Evolutionary conservation across 2,797 vertebrate genomes (phyloP).

Genomic region (Thripadectes ignobilis): DNA sequence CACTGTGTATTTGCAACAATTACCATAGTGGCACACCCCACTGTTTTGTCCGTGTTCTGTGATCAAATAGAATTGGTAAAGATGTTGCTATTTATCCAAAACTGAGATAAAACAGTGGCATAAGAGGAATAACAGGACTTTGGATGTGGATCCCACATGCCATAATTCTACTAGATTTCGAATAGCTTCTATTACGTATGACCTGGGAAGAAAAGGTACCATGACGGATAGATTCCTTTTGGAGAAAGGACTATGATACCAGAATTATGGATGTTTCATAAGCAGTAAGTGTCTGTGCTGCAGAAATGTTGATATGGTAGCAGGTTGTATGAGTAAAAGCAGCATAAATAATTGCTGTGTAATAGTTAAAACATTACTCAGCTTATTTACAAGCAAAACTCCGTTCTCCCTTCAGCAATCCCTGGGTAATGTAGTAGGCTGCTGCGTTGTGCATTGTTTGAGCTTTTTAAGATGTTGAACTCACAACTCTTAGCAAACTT

Average conservation of each 20-base stretch:
- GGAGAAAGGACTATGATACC: background rate
- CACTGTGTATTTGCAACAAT: background rate
- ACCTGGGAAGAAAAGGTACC: background rate
- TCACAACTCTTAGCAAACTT: background rate
- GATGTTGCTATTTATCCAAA: constrained; percentile 24
- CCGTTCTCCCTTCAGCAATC: background rate
- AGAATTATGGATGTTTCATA: background rate
- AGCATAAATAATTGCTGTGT: background rate
- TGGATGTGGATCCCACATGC: background rate
- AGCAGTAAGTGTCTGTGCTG: background rate
- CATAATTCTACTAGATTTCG: background rate
- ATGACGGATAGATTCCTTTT: background rate
- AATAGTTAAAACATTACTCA: background rate
- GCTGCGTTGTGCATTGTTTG: background rate
- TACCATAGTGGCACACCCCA: background rate
- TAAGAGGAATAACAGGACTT: background rate
- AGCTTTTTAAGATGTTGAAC: background rate
- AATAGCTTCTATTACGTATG: background rate
- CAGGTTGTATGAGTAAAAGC: background rate
- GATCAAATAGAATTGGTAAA: constrained; percentile 1
- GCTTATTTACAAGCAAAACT: background rate
- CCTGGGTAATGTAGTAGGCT: background rate
- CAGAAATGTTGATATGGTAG: background rate
- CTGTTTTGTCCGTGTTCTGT: background rate
- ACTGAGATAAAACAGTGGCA: background rate